Percentiles rank a stretch among this genome's conserved stretches.
Conservation (phyloP, 2,113 vertebrate species). For the Lathamus discolor region DNA sequence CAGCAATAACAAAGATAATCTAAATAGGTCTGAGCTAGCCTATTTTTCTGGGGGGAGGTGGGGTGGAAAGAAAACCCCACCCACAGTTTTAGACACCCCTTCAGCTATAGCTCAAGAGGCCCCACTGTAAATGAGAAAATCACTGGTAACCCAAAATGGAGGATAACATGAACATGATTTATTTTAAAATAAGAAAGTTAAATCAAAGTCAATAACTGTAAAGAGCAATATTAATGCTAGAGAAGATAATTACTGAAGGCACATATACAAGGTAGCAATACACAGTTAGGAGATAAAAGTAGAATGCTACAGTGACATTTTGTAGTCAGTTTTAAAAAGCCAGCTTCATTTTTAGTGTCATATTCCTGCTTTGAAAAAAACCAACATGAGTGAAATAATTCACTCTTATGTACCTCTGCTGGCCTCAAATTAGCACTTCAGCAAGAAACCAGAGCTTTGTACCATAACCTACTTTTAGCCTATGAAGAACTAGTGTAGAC, state of each 20-base stretch:
- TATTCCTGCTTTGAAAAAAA: neutral
- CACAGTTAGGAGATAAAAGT: neutral
- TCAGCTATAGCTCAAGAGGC: neutral
- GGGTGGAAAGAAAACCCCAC: rapidly evolving
- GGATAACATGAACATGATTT: neutral
- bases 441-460: slow-evolving; percentile 16
- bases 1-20: neutral
- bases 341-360: neutral
- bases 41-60: neutral
- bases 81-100: neutral
- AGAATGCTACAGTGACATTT: neutral
- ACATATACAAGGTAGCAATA: neutral
- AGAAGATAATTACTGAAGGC: neutral
- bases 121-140: neutral
- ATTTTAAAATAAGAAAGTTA: neutral
- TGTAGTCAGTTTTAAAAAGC: neutral
- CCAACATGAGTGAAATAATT: slow-evolving; percentile 22
- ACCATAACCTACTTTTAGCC: slow-evolving; percentile 58
- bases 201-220: neutral
- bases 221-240: neutral
- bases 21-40: neutral
- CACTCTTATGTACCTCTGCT: slow-evolving; percentile 12
- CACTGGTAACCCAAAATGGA: neutral
- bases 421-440: slow-evolving; percentile 48
- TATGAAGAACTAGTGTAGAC: slow-evolving; percentile 2